phyloP scores from a whole-genome alignment of 1,140 invertebrate genomes.

The Bradysia coprophila region DNA sequence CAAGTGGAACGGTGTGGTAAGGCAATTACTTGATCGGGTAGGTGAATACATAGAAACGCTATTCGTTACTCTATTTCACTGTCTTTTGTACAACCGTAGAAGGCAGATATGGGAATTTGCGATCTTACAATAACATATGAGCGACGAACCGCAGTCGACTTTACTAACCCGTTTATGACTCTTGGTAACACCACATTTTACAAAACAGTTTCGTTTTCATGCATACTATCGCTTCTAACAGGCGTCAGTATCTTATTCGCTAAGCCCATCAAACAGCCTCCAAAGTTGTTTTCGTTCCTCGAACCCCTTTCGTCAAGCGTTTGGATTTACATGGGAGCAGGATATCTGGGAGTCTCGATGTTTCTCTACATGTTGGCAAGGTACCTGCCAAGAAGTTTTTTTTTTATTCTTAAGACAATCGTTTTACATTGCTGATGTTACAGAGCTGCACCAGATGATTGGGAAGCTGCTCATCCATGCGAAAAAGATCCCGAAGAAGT shows the following conservation, averaged over 20 bases:
- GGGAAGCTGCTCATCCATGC: constrained; percentile 76
- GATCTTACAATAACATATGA: constrained; percentile 85
- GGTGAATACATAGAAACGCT: constrained; percentile 18
- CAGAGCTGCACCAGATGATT: constrained; percentile 69
- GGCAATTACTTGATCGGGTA: constrained; percentile 60
- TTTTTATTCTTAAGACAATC: background rate
- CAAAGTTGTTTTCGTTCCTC: constrained; percentile 70
- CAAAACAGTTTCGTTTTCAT: no score
- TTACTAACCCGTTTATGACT: constrained; percentile 78
- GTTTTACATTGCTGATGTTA: background rate
- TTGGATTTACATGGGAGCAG: constrained; percentile 82
- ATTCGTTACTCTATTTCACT: background rate
- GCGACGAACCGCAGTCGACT: constrained; percentile 66
- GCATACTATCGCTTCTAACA: no score
- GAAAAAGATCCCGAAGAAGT: constrained; percentile 55
- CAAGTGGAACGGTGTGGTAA: constrained; percentile 75
- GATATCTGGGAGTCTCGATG: constrained; percentile 70
- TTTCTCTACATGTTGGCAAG: constrained; percentile 55
- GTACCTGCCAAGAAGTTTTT: constrained; percentile 25
- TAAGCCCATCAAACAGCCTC: constrained; percentile 45
- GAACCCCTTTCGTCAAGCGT: constrained; percentile 76
- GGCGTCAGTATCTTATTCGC: constrained; percentile 64
- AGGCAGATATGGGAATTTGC: constrained; percentile 79
- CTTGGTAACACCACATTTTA: constrained; percentile 31
- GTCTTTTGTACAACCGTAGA: no score